A percentile compares a stretch with the other conserved stretches of the same genome.
These are phyloP conservation scores for Abrostola tripartita DNA, from an alignment of 2,888 invertebrate genomes.

Conservation along the genomic window DNA sequence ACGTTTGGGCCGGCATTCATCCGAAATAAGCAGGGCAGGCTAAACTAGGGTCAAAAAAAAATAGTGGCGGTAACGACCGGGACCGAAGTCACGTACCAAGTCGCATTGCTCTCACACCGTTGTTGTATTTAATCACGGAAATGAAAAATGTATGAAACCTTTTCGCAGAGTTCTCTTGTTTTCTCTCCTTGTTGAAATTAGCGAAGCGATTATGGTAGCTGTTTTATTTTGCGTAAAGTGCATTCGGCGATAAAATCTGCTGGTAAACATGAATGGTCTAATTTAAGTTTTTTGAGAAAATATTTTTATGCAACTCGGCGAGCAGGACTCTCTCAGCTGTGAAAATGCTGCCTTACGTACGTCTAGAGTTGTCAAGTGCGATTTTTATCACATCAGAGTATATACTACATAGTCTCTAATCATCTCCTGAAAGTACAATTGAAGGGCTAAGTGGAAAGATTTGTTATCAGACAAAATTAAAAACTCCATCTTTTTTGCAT, in stretches of 20 bases:
- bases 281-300: background rate
- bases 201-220: slow-evolving; percentile 3
- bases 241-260: background rate
- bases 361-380: too few species aligned
- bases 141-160: slow-evolving; percentile 22
- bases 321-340: too few species aligned
- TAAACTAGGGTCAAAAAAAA: slow-evolving; percentile 34
- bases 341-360: too few species aligned
- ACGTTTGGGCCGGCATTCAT: slow-evolving; percentile 23
- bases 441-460: too few species aligned
- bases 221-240: slow-evolving; percentile 4
- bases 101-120: slow-evolving; percentile 18
- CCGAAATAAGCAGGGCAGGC: slow-evolving; percentile 33
- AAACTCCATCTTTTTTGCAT: too few species aligned
- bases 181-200: slow-evolving; percentile 9
- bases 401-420: too few species aligned
- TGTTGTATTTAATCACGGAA: slow-evolving; percentile 38
- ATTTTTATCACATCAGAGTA: too few species aligned
- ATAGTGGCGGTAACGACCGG: slow-evolving; percentile 28
- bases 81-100: slow-evolving; percentile 36
- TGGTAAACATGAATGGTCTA: background rate
- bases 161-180: slow-evolving; percentile 16
- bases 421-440: too few species aligned
- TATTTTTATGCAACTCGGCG: too few species aligned
- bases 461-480: too few species aligned